Percentiles rank a stretch among this genome's conserved stretches.
These are phyloP conservation scores for Tricholauxania praeusta DNA, from an alignment of 2,888 invertebrate species.

Conservation along the genomic window DNA sequence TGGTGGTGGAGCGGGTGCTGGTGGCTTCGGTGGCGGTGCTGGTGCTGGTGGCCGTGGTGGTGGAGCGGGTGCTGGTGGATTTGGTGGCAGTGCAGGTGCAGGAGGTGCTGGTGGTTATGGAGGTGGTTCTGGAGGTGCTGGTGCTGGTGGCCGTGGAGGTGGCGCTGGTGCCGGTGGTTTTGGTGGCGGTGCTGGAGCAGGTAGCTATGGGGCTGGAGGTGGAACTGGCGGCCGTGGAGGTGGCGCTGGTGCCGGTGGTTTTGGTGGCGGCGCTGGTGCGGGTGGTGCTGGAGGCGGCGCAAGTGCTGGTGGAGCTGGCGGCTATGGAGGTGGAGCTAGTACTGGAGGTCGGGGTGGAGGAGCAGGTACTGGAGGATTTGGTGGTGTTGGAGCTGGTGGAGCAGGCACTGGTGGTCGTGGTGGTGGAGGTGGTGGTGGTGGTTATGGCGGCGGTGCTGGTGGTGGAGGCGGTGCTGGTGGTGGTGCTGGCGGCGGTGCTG, in stretches of 20 bases:
- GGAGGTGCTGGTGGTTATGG: conserved; percentile 48
- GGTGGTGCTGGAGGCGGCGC: conserved; percentile 37
- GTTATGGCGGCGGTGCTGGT: conserved; percentile 25
- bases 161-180: conserved; percentile 46
- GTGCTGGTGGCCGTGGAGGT: conserved; percentile 48
- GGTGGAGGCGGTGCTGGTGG: conserved; percentile 12
- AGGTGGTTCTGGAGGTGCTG: conserved; percentile 43
- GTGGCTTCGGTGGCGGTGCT: conserved; percentile 40
- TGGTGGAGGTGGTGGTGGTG: conserved; percentile 43
- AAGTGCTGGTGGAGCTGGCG: conserved; percentile 42
- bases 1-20: conserved; percentile 30
- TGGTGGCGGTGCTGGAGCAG: conserved; percentile 40
- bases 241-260: conserved; percentile 47
- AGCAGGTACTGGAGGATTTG: conserved; percentile 31
- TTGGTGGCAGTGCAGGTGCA: conserved; percentile 54
- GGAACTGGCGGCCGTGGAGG: no score
- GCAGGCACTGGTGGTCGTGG: conserved; percentile 47
- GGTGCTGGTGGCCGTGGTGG: conserved; percentile 42
- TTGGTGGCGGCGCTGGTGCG: conserved; percentile 43
- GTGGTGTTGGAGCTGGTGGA: conserved; percentile 47
- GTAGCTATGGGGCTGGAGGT: no score
- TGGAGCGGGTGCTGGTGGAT: conserved; percentile 19
- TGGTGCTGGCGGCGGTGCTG: conserved; percentile 34
- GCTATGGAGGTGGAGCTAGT: conserved; percentile 41
- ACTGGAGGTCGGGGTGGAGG: conserved; percentile 31